Percentiles rank a stretch among this genome's conserved stretches.
These are phyloP conservation scores for Tinamus major DNA, from an alignment of 2,797 vertebrate species.

Conservation along the genomic window DNA sequence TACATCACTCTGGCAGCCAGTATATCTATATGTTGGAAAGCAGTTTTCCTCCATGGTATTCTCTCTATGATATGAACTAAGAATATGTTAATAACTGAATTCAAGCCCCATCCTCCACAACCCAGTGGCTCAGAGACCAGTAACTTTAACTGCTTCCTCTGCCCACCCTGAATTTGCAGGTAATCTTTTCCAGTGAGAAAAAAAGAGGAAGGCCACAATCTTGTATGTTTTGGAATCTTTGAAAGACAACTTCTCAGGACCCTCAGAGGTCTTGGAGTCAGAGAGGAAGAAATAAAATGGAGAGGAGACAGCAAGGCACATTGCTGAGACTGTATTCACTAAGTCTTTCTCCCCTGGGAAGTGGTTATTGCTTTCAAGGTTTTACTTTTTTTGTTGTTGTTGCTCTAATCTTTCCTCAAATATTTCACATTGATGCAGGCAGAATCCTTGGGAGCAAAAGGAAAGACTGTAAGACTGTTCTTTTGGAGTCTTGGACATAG, in stretches of 20 bases:
- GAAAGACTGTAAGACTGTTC: neutral
- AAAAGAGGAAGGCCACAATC: no score
- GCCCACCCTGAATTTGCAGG: no score
- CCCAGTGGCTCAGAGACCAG: no score
- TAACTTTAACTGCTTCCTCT: no score
- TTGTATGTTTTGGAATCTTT: neutral
- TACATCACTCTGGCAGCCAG: no score
- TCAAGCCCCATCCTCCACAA: neutral
- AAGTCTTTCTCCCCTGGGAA: neutral
- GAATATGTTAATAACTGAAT: neutral
- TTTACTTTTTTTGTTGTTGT: neutral
- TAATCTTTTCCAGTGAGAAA: neutral
- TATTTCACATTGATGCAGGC: constrained; percentile 1
- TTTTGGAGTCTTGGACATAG: neutral
- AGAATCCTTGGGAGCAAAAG: neutral
- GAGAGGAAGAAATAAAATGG: neutral
- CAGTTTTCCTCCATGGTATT: neutral
- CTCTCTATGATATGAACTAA: neutral
- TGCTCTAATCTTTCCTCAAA: neutral
- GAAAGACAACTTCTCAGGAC: neutral
- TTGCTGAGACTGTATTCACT: neutral
- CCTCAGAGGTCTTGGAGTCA: neutral
- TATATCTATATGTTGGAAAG: neutral
- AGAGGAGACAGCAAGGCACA: neutral
- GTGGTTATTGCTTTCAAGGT: neutral